Evolutionary conservation across 2,888 invertebrate species (phyloP), one percentile per base, ranked within the genome.

Genomic region (Drosophila lacicola): DNA sequence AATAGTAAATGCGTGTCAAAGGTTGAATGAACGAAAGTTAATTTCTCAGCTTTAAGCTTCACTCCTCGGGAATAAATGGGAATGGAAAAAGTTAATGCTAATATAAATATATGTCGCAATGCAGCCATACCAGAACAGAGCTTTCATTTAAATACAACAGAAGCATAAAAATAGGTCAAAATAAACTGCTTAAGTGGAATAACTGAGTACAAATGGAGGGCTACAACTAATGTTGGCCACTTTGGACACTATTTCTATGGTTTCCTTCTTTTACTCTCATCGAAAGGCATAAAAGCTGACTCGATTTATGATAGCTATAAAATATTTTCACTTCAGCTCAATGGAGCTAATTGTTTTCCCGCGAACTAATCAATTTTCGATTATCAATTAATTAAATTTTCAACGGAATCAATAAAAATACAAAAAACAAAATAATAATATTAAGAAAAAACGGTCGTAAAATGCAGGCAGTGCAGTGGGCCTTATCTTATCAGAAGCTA

Each of bases 351-450:
- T 39, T 33, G 54, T 9, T 46, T 42, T 17, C 10, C 13, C 9
- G 39, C 10, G 3, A 6, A 51, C 57, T 85, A 77, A 78, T 86
- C 80, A 68, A 60, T 66, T 82, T 74, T 72, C 70, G 78, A 88
- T 85, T 80, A 88, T 88, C 83, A 83, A 70, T 82, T 85, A 82
- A 83, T 88, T 88, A 80, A 74, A 72, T 82, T 85, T 86, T 72
- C 49, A 64, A 54, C 8, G 29, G 29, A 29, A 64, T 44, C 41
- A 63, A 66, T 63, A 82, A 64, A 51, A 41, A 37, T 10, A 39
- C 34, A 63, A 54, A 61, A n/a, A 37, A 44, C 14, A 25, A 5
- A 21, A 21, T 21, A 25, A 29, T 29, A 39, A 33, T 36, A 42
- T n/a, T 13, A 29, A 29, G 8, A 29, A 29, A 29, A 29, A 8